Base-by-base conservation (phyloP, 2,888 invertebrate genomes). In the Margaritifera margaritifera region DNA sequence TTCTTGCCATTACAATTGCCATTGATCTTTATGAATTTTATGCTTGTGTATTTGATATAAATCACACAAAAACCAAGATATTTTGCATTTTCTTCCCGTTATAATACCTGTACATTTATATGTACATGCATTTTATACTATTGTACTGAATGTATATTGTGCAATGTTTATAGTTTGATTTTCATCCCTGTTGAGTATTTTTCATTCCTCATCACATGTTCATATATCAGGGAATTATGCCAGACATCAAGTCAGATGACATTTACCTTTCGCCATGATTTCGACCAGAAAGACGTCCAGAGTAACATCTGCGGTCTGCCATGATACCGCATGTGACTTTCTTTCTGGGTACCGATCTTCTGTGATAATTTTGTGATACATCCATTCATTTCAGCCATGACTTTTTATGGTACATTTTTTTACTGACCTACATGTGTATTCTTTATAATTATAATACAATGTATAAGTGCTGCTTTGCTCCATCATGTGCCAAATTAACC, bases 291-390 rank as follows among this genome's bases (percentile, higher is more conserved):
- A 72, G 72, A 75, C 71, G 74, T 66, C 72, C 64, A 22, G 53
- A 57, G 63, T 53, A 65, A 60, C 72, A 75, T 53, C 74, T 70
- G 62, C 75, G 80, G 78, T 80, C 70, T 72, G 80, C 80, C 80
- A 80, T 79, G 80, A 80, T 80, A 73, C 77, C 77, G 76, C 62
- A 68, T 74, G 73, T 74, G 69, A 76, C 64, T 77, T 72, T 70
- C 74, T 66, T 56, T 62, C 52, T 69, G 68, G 66, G 68, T 64
- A 11, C 42, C 42, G 4, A 42, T 42, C 42, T 66, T 72, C 77
- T 77, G 77, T 77, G 77, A 77, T 77, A 77, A 56, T 64, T 56
- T 56, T 56, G 56, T 64, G 64, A 50, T 42, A 42, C 42, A 42
- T 42, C 42, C 42, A 42, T 42, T 42, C 42, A 42, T 42, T 42